phyloP scores from a whole-genome alignment of 2,113 vertebrate species.

The Neomonachus schauinslandi region DNA sequence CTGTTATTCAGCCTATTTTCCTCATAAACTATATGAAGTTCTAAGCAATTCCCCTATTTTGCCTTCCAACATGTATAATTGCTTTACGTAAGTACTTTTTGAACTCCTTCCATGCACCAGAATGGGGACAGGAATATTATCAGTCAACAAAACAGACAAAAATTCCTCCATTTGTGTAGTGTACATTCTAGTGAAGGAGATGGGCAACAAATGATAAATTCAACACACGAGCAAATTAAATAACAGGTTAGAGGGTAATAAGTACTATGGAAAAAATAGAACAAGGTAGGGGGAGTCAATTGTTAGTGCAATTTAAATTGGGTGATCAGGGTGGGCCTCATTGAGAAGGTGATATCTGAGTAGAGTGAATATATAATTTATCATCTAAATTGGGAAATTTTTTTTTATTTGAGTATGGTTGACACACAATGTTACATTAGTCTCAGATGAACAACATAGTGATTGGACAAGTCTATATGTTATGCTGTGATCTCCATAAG shows the following conservation, averaged over 20 bases:
- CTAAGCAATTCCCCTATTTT: background rate
- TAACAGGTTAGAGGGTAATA: background rate
- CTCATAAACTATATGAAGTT: background rate
- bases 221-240: background rate
- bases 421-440: background rate
- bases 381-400: background rate
- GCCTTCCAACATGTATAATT: background rate
- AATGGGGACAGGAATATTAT: background rate
- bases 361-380: background rate
- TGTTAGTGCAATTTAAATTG: background rate
- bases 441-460: background rate
- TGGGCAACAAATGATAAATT: background rate
- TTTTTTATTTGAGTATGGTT: background rate
- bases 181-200: background rate
- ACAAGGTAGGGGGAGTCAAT: background rate
- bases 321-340: background rate
- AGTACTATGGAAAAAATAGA: background rate
- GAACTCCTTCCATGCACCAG: background rate
- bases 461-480: background rate
- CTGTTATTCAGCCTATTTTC: background rate
- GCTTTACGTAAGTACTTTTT: background rate
- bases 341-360: background rate
- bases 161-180: background rate
- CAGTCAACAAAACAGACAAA: background rate
- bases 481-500: background rate